Base-by-base conservation (phyloP, 2,888 invertebrate genomes). In the Brachynemurus nebulosus region DNA sequence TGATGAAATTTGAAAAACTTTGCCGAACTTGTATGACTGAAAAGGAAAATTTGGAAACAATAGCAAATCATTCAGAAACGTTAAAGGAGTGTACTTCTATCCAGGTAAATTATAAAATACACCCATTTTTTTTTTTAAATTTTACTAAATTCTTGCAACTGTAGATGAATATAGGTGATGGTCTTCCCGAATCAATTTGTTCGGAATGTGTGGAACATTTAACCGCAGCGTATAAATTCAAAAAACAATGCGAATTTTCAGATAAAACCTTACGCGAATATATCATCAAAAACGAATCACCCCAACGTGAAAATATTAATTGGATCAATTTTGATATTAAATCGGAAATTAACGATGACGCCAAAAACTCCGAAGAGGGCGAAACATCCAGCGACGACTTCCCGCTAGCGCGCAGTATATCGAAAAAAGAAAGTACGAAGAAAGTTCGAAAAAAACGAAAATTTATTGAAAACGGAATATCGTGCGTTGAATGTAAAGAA, bases 11-110 rank as follows among this genome's bases (percentile, higher is more conserved):
- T 36, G 50, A 53, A 19, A 64, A 60, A 48, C 53, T 69, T 42
- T 73, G 73, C 51, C 60, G 72, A 45, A 63, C 69, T 49, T 73
- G 73, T 55, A 56, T 72, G 53, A 47, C 52, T 47, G 51, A 60
- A 56, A 48, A 59, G 56, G 27, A 59, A 52, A 53, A 59, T 14
- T 59, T 69, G 57, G 57, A 59, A 51, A 61, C 68, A 2, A 51
- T 63, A 45, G 54, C 59, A 34, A 55, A 56, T 4, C n/a, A 12
- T 30, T 12, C 14, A 12, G 30, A 30, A 12, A 30, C 7, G 5
- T 30, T 30, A 30, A 30, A 30, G 14, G 30, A 30, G 30, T 30
- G 30, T 6, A 30, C 30, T 30, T 30, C 30, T 12, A 30, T 30
- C n/a, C 30, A 30, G 14, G 30, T 30, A 30, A 30, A 14, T 30